Conservation (phyloP, 2,113 vertebrate species). For the Paradisaea rubra region DNA sequence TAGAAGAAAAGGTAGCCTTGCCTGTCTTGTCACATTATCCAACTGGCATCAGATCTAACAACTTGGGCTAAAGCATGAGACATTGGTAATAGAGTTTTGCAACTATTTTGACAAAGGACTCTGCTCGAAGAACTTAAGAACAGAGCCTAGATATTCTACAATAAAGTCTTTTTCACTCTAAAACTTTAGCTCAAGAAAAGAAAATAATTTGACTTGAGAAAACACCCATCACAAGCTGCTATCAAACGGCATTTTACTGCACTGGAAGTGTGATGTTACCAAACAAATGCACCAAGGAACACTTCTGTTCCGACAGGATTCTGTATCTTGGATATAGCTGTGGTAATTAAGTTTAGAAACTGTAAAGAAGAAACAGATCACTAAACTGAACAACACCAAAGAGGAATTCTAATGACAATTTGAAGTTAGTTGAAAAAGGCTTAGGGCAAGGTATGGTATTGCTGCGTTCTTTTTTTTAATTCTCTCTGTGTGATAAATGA, state of each 20-base stretch:
- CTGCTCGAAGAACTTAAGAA: neutral
- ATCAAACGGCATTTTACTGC: neutral
- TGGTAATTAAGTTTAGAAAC: slow-evolving; percentile 31
- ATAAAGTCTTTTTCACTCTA: neutral
- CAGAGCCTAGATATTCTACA: neutral
- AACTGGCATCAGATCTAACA: slow-evolving; percentile 38
- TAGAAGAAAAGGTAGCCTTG: slow-evolving; percentile 13
- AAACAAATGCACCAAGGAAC: neutral
- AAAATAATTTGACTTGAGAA: neutral
- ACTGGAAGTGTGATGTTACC: neutral
- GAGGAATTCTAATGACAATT: slow-evolving; percentile 27
- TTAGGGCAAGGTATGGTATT: neutral
- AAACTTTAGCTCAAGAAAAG: neutral
- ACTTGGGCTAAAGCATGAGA: neutral
- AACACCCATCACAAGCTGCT: neutral
- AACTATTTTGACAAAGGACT: neutral
- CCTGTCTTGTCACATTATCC: slow-evolving; percentile 45
- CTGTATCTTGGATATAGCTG: neutral
- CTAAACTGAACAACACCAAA: neutral
- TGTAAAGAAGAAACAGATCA: neutral
- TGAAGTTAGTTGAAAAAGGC: slow-evolving; percentile 26
- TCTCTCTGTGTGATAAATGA: slow-evolving; percentile 39
- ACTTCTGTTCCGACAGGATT: neutral
- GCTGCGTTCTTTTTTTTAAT: neutral
- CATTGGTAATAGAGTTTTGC: neutral